Evolutionary conservation across 2,797 vertebrate genomes (phyloP).

Genomic region (Sebastes matsubarae): DNA sequence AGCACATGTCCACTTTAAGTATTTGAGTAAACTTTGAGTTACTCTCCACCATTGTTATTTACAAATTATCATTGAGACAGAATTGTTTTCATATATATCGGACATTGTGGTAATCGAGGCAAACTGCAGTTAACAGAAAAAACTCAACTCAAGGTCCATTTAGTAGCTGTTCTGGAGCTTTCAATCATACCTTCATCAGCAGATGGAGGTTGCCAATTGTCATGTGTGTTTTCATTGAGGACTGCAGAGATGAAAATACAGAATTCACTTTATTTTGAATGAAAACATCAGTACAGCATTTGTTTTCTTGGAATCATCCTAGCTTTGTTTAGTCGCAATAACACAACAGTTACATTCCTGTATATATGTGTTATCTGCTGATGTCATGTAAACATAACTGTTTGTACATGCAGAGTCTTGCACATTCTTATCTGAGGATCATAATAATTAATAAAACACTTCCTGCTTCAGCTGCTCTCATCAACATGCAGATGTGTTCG

Average conservation of each 20-base stretch:
- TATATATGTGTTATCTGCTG: background rate
- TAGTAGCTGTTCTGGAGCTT: background rate
- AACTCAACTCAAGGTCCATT: background rate
- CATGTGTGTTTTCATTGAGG: background rate
- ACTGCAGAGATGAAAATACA: no score
- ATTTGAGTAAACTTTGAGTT: background rate
- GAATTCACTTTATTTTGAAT: no score
- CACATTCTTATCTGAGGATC: background rate
- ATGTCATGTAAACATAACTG: background rate
- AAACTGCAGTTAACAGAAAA: background rate
- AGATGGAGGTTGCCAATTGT: background rate
- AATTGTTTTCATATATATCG: no score
- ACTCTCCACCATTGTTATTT: background rate
- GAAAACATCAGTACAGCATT: no score
- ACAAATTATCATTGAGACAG: background rate
- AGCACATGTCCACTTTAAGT: background rate
- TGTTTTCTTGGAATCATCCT: no score
- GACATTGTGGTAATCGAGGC: background rate
- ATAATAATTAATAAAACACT: background rate
- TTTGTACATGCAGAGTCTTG: background rate
- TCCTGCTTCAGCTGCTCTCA: conserved; percentile 6
- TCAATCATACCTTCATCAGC: background rate
- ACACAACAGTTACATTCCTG: background rate
- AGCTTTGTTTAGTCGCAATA: no score
- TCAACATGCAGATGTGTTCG: conserved; percentile 29